Evolutionary conservation across 1,140 invertebrate genomes (phyloP), one percentile per base, ranked within the genome.

Genomic region (Drosophila pruinosa): DNA sequence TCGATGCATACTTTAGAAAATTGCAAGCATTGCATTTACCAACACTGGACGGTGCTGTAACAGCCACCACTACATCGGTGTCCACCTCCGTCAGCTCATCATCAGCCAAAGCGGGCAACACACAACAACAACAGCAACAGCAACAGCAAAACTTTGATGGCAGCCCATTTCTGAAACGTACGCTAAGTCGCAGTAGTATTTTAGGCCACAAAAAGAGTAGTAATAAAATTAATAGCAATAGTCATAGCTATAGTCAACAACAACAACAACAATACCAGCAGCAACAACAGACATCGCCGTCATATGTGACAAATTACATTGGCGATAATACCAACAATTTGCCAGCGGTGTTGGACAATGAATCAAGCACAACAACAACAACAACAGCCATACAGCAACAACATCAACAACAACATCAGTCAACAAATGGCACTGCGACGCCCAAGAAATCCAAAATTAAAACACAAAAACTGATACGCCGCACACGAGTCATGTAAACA

Each of bases 401-500:
- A 72, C 43, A 58, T 70, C 61, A 69, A 74, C 67, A 57, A 62
- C 56, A 61, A 56, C 43, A 75, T 72, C 67, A 72, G 59, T 50
- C 69, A 70, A 14, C 47, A 72, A 72, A 68, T 61, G 63, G 47
- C 63, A 61, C 52, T 48, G 65, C 64, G 75, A 62, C 53, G 72
- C 52, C 62, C 61, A 75, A 68, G 61, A 90, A 78, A 89, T 81
- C 80, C 73, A 90, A 90, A 90, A 89, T 90, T 26, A 90, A 89
- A 78, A 90, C 89, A 89, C 89, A 90, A 83, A 90, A 88, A 88
- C 75, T 90, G 26, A 90, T 90, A 88, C 78, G 89, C 50, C 89
- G 89, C 59, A 90, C 89, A 78, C 85, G 89, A 90, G 86, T 90
- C 72, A 90, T 85, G 86, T 89, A 83, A 39, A 75, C 19, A 53